Conservation (phyloP, 2,888 invertebrate species). For the Myopa tessellatipennis region DNA sequence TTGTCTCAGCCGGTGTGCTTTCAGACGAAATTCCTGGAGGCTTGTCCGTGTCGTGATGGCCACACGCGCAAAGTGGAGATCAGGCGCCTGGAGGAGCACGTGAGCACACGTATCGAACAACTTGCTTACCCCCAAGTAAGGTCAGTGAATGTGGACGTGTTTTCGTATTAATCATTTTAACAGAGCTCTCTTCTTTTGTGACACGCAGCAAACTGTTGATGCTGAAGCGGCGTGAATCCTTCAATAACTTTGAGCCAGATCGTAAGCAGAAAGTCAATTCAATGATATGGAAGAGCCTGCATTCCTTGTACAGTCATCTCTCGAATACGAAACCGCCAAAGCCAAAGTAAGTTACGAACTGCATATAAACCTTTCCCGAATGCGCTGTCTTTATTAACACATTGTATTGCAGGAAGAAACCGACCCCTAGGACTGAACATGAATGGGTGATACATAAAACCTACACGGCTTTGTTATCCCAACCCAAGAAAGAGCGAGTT, state of each 20-base stretch:
- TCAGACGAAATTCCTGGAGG: background rate
- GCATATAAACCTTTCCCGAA: background rate
- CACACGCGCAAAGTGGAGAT: background rate
- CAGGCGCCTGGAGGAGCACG: slow-evolving; percentile 36
- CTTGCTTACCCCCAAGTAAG: slow-evolving; percentile 48
- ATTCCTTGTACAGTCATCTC: slow-evolving; percentile 53
- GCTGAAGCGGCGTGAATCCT: slow-evolving; percentile 29
- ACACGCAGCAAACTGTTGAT: slow-evolving; percentile 25
- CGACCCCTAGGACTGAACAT: slow-evolving; percentile 11
- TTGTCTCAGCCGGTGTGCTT: background rate
- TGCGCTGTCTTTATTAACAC: background rate
- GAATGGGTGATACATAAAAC: slow-evolving; percentile 6
- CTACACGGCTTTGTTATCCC: slow-evolving; percentile 18
- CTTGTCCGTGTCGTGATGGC: slow-evolving; percentile 27
- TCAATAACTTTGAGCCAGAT: background rate
- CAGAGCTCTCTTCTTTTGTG: background rate
- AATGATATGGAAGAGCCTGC: slow-evolving; percentile 49
- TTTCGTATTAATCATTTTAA: slow-evolving; percentile 8
- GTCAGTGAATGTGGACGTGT: slow-evolving; percentile 38
- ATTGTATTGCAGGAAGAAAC: background rate
- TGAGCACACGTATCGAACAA: slow-evolving; percentile 49
- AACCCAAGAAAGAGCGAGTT: slow-evolving; percentile 13
- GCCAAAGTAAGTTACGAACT: slow-evolving; percentile 40
- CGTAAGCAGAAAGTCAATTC: slow-evolving; percentile 45
- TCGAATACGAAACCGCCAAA: slow-evolving; percentile 48